Evolutionary conservation across 2,888 invertebrate species (phyloP), one percentile per base, ranked within the genome.

Genomic region (Gymnosoma rotundatum): DNA sequence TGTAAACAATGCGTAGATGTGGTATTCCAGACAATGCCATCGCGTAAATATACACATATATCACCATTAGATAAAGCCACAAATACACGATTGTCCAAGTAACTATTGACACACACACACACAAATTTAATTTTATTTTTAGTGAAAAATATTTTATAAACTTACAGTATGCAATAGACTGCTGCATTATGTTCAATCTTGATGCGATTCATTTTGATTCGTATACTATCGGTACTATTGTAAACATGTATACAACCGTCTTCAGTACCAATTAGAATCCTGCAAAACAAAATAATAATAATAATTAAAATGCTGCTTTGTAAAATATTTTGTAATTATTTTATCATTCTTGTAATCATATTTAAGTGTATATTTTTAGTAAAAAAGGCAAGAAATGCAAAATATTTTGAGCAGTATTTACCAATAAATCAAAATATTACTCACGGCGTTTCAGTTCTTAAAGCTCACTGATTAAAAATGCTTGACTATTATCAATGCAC

Each of bases 161-260:
- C 96, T 95, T 93, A 98, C 98, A 98, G 95, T 91, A 98, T 98
- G 91, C 96, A 96, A 92, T 96, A 95, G 73, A 98, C 96, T 74
- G 97, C 95, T 76, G 97, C 96, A 61, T 95, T 95, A 89, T 97
- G 97, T 90, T 98, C 97, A 88, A 98, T 94, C 92, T 96, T 97
- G 82, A 97, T 94, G 91, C 97, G 97, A 90, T 97, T 97, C 92
- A 97, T 97, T 93, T 97, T 97, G 83, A 97, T 97, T 87, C 98
- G 95, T 89, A 98, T 97, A 91, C 98, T 98, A 91, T 98, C 98
- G 87, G 95, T 95, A 90, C 97, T 97, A 92, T 98, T 98, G 93
- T 98, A 99, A 16, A 99, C 97, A 90, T 98, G 97, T 86, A 99
- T 97, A 89, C 96, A 97, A 16, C 98, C 98, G 90, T 99, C 98